Percentiles rank a stretch among this genome's conserved stretches.
Evolutionary conservation across 2,113 vertebrate genomes (phyloP).

Genomic region (Plestiodon gilberti): DNA sequence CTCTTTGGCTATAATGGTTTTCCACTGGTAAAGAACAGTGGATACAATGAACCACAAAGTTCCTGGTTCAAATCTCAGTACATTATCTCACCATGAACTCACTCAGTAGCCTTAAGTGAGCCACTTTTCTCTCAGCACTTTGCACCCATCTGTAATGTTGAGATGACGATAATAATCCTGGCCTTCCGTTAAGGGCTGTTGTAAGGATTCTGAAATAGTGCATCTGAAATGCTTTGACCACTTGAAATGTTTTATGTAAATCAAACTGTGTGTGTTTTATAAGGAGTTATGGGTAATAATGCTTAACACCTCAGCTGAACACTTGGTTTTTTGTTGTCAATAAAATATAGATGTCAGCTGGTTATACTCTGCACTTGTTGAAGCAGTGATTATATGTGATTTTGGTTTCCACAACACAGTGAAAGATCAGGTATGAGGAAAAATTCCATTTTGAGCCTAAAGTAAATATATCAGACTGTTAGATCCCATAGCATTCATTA

Average conservation of each 20-base stretch:
- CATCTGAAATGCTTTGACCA: not conserved
- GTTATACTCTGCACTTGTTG: not conserved
- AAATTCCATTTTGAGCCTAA: too few species aligned
- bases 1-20: not conserved
- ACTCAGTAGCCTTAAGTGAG: not conserved
- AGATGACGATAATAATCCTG: not conserved
- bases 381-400: not conserved
- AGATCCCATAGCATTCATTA: too few species aligned
- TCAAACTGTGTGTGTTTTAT: not conserved
- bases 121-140: not conserved
- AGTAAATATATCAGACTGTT: too few species aligned
- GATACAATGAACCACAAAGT: not conserved
- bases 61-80: not conserved
- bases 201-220: not conserved
- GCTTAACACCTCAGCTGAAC: not conserved
- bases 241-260: not conserved
- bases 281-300: not conserved
- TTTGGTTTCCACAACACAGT: not conserved
- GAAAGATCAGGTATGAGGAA: not conserved
- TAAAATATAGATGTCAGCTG: not conserved
- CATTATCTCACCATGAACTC: not conserved
- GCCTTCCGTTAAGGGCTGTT: not conserved
- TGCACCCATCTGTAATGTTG: not conserved
- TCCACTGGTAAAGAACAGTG: too few species aligned
- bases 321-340: not conserved